Evolutionary conservation across 2,888 invertebrate genomes (phyloP), one percentile per base, ranked within the genome.

Genomic region (Homarus gammarus): DNA sequence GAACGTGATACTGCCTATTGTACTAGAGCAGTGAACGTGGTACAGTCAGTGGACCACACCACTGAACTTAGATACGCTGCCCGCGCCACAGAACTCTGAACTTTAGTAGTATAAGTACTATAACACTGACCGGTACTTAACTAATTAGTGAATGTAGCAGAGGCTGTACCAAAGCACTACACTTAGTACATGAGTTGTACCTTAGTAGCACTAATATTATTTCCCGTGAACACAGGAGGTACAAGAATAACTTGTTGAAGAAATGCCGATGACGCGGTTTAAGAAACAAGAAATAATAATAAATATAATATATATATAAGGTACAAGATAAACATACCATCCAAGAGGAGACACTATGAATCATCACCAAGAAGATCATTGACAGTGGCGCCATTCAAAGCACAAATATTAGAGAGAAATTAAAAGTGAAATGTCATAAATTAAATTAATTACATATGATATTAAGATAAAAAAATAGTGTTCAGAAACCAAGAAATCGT

Each of bases 401-500:
- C 49, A 49, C 8, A 15, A 49, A 49, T 49, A 15, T 49, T 1
- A 49, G 18, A 5, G 56, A 56, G 56, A 56, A 18, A 56, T 8
- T 18, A 18, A 56, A 18, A 18, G 18, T 15, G 18, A 56, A 56
- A 56, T 56, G 18, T 27, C 22, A 64, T 64, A 64, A 27, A 64
- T 18, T 56, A 56, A 56, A 18, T 64, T 64, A 56, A 31, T 22
- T 61, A 79, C 36, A 79, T 3, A 36, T 61, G n/a, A 40, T 36
- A 61, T 38, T 49, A 79, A n/a, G 6, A 22, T 27, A 27, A 36
- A 61, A 61, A 2, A 61, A 10, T 79, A 49, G n/a, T n/a, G n/a
- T n/a, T n/a, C n/a, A 33, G 51, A 77, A 77, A 51, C 33, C 49
- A 77, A 38, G 18, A 49, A 44, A 56, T 72, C 83, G 72, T 82